phyloP scores from a whole-genome alignment of 2,797 vertebrate genomes.

The Chloroceryle inda region DNA sequence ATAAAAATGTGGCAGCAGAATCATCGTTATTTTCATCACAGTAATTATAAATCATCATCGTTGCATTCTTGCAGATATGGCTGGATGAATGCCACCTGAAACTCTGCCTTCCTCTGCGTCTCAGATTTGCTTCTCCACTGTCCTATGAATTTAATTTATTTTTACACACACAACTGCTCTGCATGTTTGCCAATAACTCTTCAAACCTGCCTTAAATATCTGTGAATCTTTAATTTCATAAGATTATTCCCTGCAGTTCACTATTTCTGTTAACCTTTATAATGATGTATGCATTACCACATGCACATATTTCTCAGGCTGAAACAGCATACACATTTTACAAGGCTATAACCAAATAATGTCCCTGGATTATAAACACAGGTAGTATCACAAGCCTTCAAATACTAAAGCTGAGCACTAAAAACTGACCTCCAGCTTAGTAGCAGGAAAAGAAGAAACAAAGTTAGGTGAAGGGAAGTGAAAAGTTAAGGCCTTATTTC shows the following conservation, averaged over 20 bases:
- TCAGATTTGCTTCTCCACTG: conserved; percentile 4
- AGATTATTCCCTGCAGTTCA: conserved; percentile 6
- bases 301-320: not conserved
- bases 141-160: conserved; percentile 21
- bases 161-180: not conserved
- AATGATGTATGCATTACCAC: conserved; percentile 1
- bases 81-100: conserved; percentile 60
- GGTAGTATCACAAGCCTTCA: not conserved
- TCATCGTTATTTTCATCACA: conserved; percentile 59
- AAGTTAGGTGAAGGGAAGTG: not conserved
- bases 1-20: conserved; percentile 37
- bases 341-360: conserved; percentile 22
- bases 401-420: not conserved
- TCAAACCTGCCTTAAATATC: not conserved
- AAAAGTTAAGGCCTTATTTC: not conserved
- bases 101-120: not conserved
- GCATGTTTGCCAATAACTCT: not conserved
- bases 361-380: not conserved
- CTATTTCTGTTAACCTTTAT: conserved; percentile 19
- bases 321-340: not conserved
- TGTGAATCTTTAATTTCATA: not conserved
- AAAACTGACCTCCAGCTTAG: conserved; percentile 3
- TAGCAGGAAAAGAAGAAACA: not conserved
- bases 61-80: conserved; percentile 25
- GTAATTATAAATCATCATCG: conserved; percentile 63